phyloP scores from a whole-genome alignment of 2,797 vertebrate genomes.

The Coregonus sp. region DNA sequence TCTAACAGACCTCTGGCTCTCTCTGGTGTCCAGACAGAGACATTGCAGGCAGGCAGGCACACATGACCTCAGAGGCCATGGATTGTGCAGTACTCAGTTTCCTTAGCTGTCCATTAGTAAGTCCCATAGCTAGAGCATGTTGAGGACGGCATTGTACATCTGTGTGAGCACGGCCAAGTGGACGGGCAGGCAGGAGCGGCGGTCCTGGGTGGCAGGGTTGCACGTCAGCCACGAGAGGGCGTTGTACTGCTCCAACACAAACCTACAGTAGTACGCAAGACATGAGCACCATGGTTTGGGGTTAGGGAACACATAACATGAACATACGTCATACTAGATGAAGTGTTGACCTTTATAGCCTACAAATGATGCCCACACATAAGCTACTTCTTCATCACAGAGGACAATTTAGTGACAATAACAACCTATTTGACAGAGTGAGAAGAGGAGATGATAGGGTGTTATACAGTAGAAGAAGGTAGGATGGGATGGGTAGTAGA shows the following conservation, averaged over 20 bases:
- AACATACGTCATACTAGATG: neutral
- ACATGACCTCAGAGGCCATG: neutral
- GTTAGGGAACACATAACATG: neutral
- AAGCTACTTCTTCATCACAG: neutral
- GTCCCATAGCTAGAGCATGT: conserved; percentile 80
- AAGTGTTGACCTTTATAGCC: neutral
- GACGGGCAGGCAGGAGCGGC: conserved; percentile 96
- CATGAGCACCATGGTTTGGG: neutral
- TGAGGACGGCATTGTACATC: conserved; percentile 98
- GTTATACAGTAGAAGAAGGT: neutral
- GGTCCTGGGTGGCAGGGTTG: conserved; percentile 94
- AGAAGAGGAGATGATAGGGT: neutral
- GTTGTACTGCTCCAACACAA: conserved; percentile 98
- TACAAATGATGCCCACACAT: neutral
- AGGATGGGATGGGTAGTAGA: neutral
- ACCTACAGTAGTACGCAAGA: conserved; percentile 73
- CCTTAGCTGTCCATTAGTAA: conserved; percentile 20
- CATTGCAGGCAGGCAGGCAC: conserved; percentile 48
- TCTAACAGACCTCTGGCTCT: conserved; percentile 54
- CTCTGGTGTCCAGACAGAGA: conserved; percentile 61
- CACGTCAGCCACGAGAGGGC: conserved; percentile 98
- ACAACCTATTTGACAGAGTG: neutral
- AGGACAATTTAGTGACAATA: neutral
- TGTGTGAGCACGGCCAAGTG: conserved; percentile 96
- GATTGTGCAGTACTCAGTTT: neutral